Base-by-base conservation (phyloP, 2,888 invertebrate species). In the Lepetodrilus schrolli region DNA sequence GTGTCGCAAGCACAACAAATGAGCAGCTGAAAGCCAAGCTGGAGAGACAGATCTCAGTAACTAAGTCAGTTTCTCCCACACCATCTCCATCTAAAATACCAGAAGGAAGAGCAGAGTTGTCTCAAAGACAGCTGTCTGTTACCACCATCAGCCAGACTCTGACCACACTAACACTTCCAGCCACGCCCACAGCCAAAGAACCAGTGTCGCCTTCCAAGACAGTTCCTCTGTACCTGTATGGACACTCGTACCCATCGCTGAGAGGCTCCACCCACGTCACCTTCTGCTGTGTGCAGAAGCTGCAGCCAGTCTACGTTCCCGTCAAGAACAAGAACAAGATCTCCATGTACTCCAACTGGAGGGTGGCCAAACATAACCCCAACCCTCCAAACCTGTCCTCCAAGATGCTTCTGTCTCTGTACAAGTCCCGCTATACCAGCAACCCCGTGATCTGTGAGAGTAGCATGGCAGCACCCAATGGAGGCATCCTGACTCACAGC, bases 321-420 rank as follows among this genome's bases (percentile, higher is more conserved):
- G 91, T 92, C 66, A 95, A 95, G 0, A 82, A 79, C 21, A 84
- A 87, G 90, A 95, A 95, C 87, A 95, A 95, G 84, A 91, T 98
- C 71, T 98, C 97, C 49, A 98, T 98, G 98, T 98, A 98, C 90
- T 97, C 97, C 71, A 97, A 97, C 90, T 98, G 98, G 92, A 88
- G 90, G 76, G 81, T 86, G 37, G 85, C 89, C 8, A 82, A 86
- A 13, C 84, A 84, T 68, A 87, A 84, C 76, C 86, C 83, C 20
- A 93, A 93, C 90, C 93, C 93, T 73, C 91, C 93, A 83, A 94
- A 94, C 72, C 91, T 95, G 84, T 93, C 94, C 83, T 93, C 94
- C 4, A 83, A 82, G 23, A 80, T 83, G 77, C 70, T 88, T 51
- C 78, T 89, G 23, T 78, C 82, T 2, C 77, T 89, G 47, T 88